phyloP scores from a whole-genome alignment of 2,888 invertebrate species.

The Drosophila pseudotalamancana region DNA sequence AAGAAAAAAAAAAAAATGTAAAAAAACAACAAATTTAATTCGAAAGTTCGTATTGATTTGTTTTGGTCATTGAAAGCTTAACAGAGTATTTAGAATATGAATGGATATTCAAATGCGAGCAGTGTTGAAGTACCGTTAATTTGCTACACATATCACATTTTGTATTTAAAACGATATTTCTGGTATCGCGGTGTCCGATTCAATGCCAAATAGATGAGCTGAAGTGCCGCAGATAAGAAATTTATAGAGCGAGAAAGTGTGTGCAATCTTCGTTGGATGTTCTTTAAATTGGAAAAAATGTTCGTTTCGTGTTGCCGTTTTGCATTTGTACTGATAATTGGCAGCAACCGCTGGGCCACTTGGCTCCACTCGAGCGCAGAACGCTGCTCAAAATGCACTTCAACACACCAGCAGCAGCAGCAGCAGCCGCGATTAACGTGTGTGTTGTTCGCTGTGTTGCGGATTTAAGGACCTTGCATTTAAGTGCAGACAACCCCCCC shows the following conservation, averaged over 20 bases:
- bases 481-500: constrained; percentile 59
- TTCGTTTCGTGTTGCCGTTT: constrained; percentile 30
- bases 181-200: too few species aligned
- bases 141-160: background rate
- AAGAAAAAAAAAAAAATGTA: background rate
- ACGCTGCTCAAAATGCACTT: constrained; percentile 67
- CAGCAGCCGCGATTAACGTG: constrained; percentile 58
- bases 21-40: background rate
- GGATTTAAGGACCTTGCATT: constrained; percentile 58
- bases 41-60: background rate
- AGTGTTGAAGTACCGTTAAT: background rate
- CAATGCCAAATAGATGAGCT: too few species aligned
- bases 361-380: constrained; percentile 45
- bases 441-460: constrained; percentile 33
- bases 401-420: constrained; percentile 17
- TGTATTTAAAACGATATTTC: too few species aligned
- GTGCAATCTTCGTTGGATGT: background rate
- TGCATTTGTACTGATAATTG: constrained; percentile 65
- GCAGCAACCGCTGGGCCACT: constrained; percentile 66
- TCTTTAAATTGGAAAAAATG: background rate
- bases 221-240: too few species aligned
- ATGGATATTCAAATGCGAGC: background rate
- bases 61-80: background rate
- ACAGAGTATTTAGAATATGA: background rate
- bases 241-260: background rate